Evolutionary conservation across 2,797 vertebrate species (phyloP).

Genomic region (Zenarchopterus dispar): DNA sequence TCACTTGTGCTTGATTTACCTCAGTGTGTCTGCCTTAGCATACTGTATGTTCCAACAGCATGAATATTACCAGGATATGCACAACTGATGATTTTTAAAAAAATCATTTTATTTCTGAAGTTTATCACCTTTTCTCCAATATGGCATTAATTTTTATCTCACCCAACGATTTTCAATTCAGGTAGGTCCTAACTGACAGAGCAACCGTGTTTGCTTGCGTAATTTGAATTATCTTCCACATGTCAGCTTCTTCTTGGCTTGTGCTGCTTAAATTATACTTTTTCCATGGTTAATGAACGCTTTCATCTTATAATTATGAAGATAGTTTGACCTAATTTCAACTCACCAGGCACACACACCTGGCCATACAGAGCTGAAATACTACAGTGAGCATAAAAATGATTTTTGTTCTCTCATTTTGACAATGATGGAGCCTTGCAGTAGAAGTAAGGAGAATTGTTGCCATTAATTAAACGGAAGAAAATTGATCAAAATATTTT

Average conservation of each 20-base stretch:
- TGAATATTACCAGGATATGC: neutral
- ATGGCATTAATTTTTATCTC: neutral
- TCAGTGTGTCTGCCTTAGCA: too few relatives aligned
- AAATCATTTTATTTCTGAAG: too few relatives aligned
- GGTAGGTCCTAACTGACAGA: neutral
- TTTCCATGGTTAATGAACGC: too few relatives aligned
- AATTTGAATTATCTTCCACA: too few relatives aligned
- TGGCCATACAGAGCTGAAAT: conserved; percentile 5
- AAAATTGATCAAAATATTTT: conserved; percentile 23
- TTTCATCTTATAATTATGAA: conserved; percentile 7
- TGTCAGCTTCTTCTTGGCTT: too few relatives aligned
- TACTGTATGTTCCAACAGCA: neutral
- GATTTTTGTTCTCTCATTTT: conserved; percentile 10
- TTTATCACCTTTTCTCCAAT: neutral
- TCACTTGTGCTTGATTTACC: neutral
- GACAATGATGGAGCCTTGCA: conserved; percentile 20
- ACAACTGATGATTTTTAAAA: too few relatives aligned
- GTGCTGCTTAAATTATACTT: too few relatives aligned
- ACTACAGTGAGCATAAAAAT: conserved; percentile 11
- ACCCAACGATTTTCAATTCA: neutral
- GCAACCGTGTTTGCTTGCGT: neutral
- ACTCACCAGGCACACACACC: conserved; percentile 13
- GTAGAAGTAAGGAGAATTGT: conserved; percentile 3
- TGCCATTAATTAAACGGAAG: conserved; percentile 26
- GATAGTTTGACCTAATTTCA: conserved; percentile 24